phyloP scores from a whole-genome alignment of 2,113 vertebrate species.

The Smithornis capensis region DNA sequence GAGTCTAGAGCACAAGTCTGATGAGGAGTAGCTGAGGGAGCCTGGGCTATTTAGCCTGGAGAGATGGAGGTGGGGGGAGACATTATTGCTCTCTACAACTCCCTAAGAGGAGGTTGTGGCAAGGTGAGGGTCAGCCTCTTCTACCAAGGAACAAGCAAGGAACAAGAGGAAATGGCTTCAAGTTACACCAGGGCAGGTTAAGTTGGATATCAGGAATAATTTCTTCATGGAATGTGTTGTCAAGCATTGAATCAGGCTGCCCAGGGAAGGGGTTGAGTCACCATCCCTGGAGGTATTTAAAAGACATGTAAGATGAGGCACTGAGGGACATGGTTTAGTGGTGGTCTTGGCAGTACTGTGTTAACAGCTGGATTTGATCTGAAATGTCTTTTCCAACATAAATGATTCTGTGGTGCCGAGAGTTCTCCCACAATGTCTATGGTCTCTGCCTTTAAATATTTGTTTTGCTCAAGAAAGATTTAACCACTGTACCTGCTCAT shows the following conservation, averaged over 20 bases:
- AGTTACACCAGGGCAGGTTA: background rate
- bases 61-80: background rate
- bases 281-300: background rate
- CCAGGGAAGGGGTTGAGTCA: background rate
- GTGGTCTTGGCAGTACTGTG: background rate
- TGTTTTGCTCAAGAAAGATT: background rate
- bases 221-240: background rate
- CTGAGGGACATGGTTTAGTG: background rate
- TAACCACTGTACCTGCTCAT: background rate
- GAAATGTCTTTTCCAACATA: background rate
- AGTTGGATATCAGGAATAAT: background rate
- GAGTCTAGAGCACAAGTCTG: background rate
- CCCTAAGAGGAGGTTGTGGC: background rate
- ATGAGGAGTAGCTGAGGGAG: background rate
- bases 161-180: background rate
- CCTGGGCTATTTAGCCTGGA: fast-evolving
- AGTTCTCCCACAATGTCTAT: background rate
- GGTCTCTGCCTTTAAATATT: background rate
- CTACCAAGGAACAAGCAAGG: background rate
- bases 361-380: background rate
- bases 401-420: background rate
- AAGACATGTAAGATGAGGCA: fast-evolving
- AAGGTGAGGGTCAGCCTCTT: background rate
- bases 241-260: fast-evolving
- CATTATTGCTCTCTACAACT: fast-evolving